Percentiles rank a stretch among this genome's conserved stretches.
Conservation (phyloP, 2,888 invertebrate genomes). For the Euplexia lucipara region DNA sequence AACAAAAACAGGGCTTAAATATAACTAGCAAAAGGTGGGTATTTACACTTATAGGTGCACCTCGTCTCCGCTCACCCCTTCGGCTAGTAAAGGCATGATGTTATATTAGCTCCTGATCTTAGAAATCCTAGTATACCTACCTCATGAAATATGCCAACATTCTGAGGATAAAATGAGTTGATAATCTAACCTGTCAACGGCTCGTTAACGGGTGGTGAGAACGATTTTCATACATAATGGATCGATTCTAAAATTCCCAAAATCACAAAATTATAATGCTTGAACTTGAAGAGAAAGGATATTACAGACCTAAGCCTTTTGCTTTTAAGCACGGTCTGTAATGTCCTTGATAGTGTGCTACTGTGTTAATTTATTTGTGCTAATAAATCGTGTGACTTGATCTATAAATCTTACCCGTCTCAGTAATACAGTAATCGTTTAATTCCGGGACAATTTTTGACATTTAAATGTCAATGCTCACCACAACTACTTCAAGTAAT, state of each 20-base stretch:
- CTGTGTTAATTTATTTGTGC: neutral
- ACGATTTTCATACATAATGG: neutral
- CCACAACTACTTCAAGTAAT: conserved; percentile 54
- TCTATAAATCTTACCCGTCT: conserved; percentile 23
- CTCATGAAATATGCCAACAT: conserved; percentile 3
- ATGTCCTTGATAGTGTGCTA: neutral
- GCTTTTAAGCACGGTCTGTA: too few species aligned
- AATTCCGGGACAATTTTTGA: conserved; percentile 71
- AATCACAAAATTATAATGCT: neutral
- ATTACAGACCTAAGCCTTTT: neutral
- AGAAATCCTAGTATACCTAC: neutral
- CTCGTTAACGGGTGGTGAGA: too few species aligned
- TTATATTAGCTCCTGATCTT: conserved; percentile 7
- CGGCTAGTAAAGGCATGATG: neutral
- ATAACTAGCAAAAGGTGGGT: too few species aligned
- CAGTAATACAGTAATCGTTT: conserved; percentile 29
- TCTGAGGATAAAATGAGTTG: neutral
- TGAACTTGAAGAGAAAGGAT: neutral
- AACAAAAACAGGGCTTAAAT: too few species aligned
- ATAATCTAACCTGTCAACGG: neutral
- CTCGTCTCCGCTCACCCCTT: too few species aligned
- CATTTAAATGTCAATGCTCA: conserved; percentile 75
- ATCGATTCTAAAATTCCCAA: neutral
- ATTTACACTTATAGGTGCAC: too few species aligned
- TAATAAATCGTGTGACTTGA: conserved; percentile 5